Evolutionary conservation across 2,888 invertebrate species (phyloP).

Genomic region (Tortrix viridana): DNA sequence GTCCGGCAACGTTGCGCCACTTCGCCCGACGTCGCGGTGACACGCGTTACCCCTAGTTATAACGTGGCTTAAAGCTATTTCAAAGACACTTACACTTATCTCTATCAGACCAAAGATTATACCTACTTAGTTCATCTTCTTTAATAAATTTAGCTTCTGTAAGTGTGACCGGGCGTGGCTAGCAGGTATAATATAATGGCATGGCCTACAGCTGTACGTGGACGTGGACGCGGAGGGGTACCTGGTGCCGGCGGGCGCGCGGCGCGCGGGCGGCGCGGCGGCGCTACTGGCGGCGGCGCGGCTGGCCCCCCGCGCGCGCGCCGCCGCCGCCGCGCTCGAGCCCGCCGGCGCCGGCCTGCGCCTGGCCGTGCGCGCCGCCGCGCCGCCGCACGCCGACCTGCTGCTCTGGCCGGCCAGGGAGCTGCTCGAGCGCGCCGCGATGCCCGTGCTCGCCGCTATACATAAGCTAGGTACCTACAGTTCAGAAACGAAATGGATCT

Average conservation of each 20-base stretch:
- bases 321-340: slow-evolving; percentile 37
- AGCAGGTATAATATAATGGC: too few relatives aligned
- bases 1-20: too few relatives aligned
- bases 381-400: slow-evolving; percentile 41
- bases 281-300: slow-evolving; percentile 37
- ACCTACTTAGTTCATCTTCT: too few relatives aligned
- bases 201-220: slow-evolving; percentile 55
- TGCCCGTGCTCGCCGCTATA: slow-evolving; percentile 93
- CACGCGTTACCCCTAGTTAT: too few relatives aligned
- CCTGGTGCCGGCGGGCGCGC: slow-evolving; percentile 35
- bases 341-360: slow-evolving; percentile 37
- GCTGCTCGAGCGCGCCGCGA: slow-evolving; percentile 86
- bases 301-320: slow-evolving; percentile 44
- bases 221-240: slow-evolving; percentile 53
- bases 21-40: too few relatives aligned
- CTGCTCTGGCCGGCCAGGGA: slow-evolving; percentile 66
- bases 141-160: too few relatives aligned
- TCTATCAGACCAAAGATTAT: too few relatives aligned
- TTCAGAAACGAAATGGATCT: neutral
- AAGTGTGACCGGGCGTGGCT: too few relatives aligned
- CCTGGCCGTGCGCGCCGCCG: slow-evolving; percentile 42
- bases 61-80: too few relatives aligned
- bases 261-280: slow-evolving; percentile 39
- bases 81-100: too few relatives aligned
- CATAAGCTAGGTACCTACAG: slow-evolving; percentile 83